Evolutionary conservation across 2,113 vertebrate species (phyloP).

Genomic region (Perca fluviatilis): DNA sequence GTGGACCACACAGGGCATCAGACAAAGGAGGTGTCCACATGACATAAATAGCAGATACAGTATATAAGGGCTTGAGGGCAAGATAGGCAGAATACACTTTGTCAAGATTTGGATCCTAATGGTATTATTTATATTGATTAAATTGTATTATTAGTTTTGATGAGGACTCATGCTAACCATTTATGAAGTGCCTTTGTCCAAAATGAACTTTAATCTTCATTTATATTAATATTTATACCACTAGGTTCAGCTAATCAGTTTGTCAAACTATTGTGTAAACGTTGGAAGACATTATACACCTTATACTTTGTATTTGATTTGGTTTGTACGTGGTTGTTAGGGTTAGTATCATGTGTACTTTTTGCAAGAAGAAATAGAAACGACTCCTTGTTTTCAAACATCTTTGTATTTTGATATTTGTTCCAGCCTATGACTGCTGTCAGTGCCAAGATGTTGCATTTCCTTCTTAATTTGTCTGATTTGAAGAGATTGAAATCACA

Average conservation of each 20-base stretch:
- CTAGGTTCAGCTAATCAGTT: background rate
- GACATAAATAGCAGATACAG: slow-evolving; percentile 45
- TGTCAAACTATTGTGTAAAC: background rate
- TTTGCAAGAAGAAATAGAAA: background rate
- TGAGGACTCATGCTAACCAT: background rate
- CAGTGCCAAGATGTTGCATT: slow-evolving; percentile 18
- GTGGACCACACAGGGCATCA: slow-evolving; percentile 60
- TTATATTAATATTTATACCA: background rate
- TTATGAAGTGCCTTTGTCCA: background rate
- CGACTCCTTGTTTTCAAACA: background rate
- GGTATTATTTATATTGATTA: background rate
- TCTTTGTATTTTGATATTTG: background rate
- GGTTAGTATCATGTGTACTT: background rate
- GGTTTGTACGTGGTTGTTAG: background rate
- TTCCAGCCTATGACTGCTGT: background rate
- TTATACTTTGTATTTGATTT: background rate
- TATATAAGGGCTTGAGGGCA: slow-evolving; percentile 27
- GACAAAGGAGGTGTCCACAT: slow-evolving; percentile 21
- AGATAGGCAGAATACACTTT: background rate
- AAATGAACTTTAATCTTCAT: background rate
- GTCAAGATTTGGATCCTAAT: background rate
- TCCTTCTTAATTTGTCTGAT: slow-evolving; percentile 16
- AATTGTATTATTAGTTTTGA: background rate
- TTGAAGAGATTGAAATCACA: slow-evolving; percentile 18
- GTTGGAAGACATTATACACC: background rate